Evolutionary conservation across 2,797 vertebrate species (phyloP), one percentile per base, ranked within the genome.

Genomic region (Sternarchorhynchus goeldii): DNA sequence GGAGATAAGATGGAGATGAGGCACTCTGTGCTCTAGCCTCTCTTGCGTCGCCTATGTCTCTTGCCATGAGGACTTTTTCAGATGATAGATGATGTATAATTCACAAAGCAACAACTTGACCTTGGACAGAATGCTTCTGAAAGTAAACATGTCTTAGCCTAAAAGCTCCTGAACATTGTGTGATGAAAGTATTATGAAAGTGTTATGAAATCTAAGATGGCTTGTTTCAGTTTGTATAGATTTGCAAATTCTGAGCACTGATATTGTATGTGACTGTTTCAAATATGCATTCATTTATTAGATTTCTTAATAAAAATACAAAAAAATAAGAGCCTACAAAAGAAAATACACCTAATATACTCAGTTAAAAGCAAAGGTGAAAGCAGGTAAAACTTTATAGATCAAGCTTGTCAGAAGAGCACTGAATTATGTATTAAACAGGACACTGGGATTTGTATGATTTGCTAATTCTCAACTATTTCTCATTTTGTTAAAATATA

Each of bases 11-110:
- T 41, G 17, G 45, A 34, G 63, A 59, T 67, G 59, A 60, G 55
- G 63, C 36, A 50, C 58, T n/a, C 69, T 18, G 66, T 72, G 16
- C 74, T 77, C 69, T 64, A 55, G 74, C 62, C 77, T 25, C 25
- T 25, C 25, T 25, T 25, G 0, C 25, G 1, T 25, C 25, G 25
- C 25, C 81, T 77, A 69, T 71, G 64, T 82, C 45, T 84, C 87
- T 79, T 58, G 72, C 63, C 59, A 36, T 12, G 10, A 82, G 55
- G 34, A 66, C 31, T 29, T 69, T 79, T 69, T 74, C 71, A 16
- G 41, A 34, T 63, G 56, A 74, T 21, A 60, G 16, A 17, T 16
- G 3, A 79, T 75, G 64, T 79, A 39, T 75, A 74, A 79, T 74
- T 75, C 57, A 79, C 25, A 34, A 68, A 55, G 64, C 50, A 73